phyloP scores from a whole-genome alignment of 2,797 vertebrate genomes.

The Graptemys geographica region DNA sequence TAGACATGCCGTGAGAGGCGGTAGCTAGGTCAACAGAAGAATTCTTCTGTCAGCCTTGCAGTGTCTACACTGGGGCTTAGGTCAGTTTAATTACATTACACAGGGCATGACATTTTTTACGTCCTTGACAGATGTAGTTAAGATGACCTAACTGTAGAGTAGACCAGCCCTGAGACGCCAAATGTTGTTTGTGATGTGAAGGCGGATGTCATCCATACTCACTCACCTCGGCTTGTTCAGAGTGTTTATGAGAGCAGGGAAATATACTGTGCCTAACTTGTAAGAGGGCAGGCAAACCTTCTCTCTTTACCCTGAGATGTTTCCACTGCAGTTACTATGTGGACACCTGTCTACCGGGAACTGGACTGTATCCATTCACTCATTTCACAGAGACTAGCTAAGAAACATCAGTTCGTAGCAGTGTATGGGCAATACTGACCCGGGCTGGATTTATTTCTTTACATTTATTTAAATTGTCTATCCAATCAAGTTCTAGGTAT shows the following conservation, averaged over 20 bases:
- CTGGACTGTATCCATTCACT: neutral
- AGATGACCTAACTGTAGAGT: neutral
- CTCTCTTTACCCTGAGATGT: neutral
- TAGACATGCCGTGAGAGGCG: neutral
- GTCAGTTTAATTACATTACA: neutral
- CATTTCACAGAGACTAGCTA: neutral
- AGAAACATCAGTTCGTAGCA: neutral
- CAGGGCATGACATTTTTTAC: neutral
- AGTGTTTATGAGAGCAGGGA: constrained; percentile 24
- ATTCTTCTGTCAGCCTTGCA: neutral
- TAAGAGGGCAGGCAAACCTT: neutral
- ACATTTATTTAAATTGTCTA: neutral
- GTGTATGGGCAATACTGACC: neutral
- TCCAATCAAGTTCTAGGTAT: neutral
- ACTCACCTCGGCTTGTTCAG: constrained; percentile 7
- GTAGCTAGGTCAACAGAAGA: neutral
- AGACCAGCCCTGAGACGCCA: neutral
- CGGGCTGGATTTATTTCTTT: neutral
- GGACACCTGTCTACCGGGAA: neutral
- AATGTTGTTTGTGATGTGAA: constrained; percentile 43
- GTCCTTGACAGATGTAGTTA: neutral
- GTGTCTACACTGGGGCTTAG: neutral
- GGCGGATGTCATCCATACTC: constrained; percentile 31
- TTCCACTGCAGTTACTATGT: neutral
- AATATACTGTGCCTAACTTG: neutral